These are phyloP conservation scores for Unio delphinus DNA, from an alignment of 2,888 invertebrate species.

Conservation along the genomic window DNA sequence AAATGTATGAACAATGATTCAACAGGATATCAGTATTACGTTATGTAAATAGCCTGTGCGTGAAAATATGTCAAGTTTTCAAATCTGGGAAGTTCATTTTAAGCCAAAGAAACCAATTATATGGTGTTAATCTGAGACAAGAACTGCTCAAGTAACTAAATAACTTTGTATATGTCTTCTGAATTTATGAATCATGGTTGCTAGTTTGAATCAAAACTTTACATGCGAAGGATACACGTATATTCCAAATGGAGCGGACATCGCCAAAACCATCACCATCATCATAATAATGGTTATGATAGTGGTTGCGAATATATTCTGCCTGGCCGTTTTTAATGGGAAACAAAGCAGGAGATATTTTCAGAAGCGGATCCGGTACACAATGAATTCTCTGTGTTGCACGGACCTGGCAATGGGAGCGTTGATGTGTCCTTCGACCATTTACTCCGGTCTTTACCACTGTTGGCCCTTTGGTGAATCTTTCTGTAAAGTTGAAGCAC, in stretches of 20 bases:
- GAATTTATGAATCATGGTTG: neutral
- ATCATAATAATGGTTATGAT: slow-evolving; percentile 21
- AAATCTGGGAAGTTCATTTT: no score
- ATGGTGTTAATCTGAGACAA: no score
- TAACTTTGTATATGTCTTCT: no score
- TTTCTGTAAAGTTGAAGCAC: slow-evolving; percentile 35
- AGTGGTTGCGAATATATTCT: slow-evolving; percentile 28
- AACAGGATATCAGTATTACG: no score
- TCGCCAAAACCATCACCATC: slow-evolving; percentile 29
- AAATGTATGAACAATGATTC: no score
- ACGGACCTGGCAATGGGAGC: slow-evolving; percentile 37
- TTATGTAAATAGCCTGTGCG: no score
- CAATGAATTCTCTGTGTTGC: slow-evolving; percentile 38
- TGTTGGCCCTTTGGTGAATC: slow-evolving; percentile 39
- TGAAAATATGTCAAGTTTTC: no score
- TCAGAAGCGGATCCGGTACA: slow-evolving; percentile 26
- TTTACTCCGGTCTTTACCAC: slow-evolving; percentile 32
- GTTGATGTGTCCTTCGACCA: slow-evolving; percentile 29
- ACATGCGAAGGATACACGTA: slow-evolving; percentile 21
- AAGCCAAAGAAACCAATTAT: no score
- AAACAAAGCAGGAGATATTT: slow-evolving; percentile 22
- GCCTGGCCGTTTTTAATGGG: slow-evolving; percentile 32
- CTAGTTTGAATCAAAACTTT: slow-evolving; percentile 21
- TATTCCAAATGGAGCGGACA: slow-evolving; percentile 19
- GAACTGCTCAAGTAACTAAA: no score